Evolutionary conservation across 2,888 invertebrate species (phyloP), one percentile per base, ranked within the genome.

Genomic region (Netelia virgata): DNA sequence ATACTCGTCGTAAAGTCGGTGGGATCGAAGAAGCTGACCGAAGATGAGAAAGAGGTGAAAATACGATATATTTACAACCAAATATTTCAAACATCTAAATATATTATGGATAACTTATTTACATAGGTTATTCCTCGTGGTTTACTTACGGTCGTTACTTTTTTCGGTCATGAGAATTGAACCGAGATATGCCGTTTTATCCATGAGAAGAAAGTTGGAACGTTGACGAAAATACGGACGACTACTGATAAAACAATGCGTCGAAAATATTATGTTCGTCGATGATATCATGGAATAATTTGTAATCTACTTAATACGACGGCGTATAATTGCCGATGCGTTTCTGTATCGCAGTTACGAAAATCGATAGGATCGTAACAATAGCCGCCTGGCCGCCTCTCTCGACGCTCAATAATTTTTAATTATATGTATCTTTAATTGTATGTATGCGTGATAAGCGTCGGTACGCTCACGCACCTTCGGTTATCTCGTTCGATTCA

Each of bases 201-300:
- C 2, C 47, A 14, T 14, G 18, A n/a, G 50, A 16, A 43, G 63
- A 14, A 9, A 74, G 11, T 23, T 43, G 10, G 28, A 61, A n/a
- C 43, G 11, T 61, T 61, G 14, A 50, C 50, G 5, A 50, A 74
- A 63, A 28, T 74, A 28, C 61, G 63, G 50, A 20, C 47, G 23
- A 59, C 73, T 11, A 36, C 6, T 6, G 36, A 36, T 36, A 6
- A 36, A 6, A 36, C 36, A 36, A 36, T 36, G 6, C 36, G 36
- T 36, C 36, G 6, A 1, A 36, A 41, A 18, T 9, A 43, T 50
- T 50, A 63, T 55, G 64, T 53, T 63, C 28, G 16, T 63, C 28
- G 28, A 18, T 64, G 63, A 53, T 75, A 41, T 75, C 75, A 64
- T 53, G 36, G 53, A 64, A 36, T 36, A 36, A 36, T 36, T 36